Evolutionary conservation across 2,888 invertebrate species (phyloP), one percentile per base, ranked within the genome.

Genomic region (Drosophila falleni): DNA sequence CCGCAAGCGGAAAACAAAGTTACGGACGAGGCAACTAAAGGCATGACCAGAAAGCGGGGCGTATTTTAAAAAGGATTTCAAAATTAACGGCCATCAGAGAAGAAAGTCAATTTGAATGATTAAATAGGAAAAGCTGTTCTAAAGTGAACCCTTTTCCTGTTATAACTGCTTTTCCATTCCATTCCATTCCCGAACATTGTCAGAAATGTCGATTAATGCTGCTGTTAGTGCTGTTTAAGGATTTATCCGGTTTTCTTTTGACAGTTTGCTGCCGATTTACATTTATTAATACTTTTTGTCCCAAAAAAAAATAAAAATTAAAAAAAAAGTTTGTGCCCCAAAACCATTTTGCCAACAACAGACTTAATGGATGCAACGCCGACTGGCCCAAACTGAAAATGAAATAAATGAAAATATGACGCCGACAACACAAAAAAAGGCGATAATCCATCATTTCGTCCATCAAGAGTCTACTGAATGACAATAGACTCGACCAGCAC

Each of bases 61-160:
- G 11, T 73, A 68, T 74, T 84, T 79, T 66, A 75, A 88, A 88
- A 79, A 61, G 74, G 79, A 83, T 86, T 85, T 88, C 54, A 77
- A 87, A 85, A 85, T 86, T 86, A 85, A 88, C 83, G 83, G 75
- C 76, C 76, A 83, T 71, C 80, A 76, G 74, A 60, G 61, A 71
- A 72, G 69, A 87, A 87, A 87, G 81, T 80, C 87, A 83, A 86
- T 86, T 89, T 87, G 76, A 86, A 87, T 86, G 84, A 87, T 86
- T 87, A 87, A 87, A 89, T 76, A 86, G 87, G 55, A 65, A 81
- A 71, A 77, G 74, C 86, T 73, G 77, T 69, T 66, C 50, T 53
- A 59, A 66, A 72, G 58, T 71, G 60, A 74, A 78, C 61, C 61
- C 65, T 70, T 79, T 68, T 69, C 70, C 63, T 53, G 58, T 71